Evolutionary conservation across 2,797 vertebrate species (phyloP).

Genomic region (Enteromius treurensis): DNA sequence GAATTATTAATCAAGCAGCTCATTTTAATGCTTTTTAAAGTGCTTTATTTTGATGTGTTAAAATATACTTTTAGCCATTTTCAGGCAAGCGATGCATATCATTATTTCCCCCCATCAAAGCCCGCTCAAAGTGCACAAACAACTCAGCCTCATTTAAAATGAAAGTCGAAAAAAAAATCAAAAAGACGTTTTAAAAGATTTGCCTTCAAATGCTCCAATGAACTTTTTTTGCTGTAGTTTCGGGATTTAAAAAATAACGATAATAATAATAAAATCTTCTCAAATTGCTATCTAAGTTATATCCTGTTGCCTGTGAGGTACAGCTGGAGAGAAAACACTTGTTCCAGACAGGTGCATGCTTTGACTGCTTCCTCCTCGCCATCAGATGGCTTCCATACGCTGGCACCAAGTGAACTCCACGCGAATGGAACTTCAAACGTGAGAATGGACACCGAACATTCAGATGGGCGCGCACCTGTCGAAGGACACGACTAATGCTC

Average conservation of each 20-base stretch:
- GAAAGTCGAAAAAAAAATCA: conserved; percentile 77
- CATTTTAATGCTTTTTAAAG: conserved; percentile 86
- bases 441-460: background rate
- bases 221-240: conserved; percentile 73
- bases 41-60: conserved; percentile 87
- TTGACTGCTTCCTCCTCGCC: background rate
- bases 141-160: conserved; percentile 83
- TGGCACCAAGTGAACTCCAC: background rate
- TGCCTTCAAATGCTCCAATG: conserved; percentile 77
- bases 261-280: conserved; percentile 62
- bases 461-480: background rate
- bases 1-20: conserved; percentile 85
- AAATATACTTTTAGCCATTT: conserved; percentile 86
- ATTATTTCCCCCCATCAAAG: conserved; percentile 82
- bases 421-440: conserved; percentile 5
- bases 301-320: conserved; percentile 11
- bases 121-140: conserved; percentile 83
- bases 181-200: conserved; percentile 76
- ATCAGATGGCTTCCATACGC: conserved; percentile 13
- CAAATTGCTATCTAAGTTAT: conserved; percentile 63
- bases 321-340: conserved; percentile 20
- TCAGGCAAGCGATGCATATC: conserved; percentile 83
- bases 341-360: conserved; percentile 16
- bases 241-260: conserved; percentile 53
- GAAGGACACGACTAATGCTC: background rate